Evolutionary conservation across 2,113 vertebrate species (phyloP).

Genomic region (Drymodes brunneopygia): DNA sequence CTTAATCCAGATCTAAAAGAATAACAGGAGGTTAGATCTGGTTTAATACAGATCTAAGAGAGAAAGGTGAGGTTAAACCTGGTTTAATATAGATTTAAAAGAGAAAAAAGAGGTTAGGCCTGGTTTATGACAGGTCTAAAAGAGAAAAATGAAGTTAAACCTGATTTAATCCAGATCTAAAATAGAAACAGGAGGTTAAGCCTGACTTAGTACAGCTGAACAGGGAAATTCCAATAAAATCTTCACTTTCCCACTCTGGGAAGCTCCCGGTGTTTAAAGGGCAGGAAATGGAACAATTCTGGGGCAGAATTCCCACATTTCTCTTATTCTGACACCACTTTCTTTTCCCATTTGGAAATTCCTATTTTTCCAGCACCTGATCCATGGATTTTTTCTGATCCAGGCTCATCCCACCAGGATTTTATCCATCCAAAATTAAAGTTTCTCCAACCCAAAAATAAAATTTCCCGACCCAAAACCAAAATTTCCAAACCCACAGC

Average conservation of each 20-base stretch:
- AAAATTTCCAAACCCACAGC: too few species aligned
- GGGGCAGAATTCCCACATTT: background rate
- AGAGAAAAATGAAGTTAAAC: too few species aligned
- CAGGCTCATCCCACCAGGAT: background rate
- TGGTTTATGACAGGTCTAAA: background rate
- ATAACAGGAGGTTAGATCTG: background rate
- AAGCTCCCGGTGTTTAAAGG: background rate
- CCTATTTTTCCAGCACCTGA: rapidly evolving
- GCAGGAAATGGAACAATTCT: background rate
- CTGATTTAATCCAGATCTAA: background rate
- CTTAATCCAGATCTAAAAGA: background rate
- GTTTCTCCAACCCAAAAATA: background rate
- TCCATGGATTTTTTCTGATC: background rate
- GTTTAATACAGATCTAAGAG: background rate
- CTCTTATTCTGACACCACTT: rapidly evolving
- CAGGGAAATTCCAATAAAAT: background rate
- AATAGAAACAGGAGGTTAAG: background rate
- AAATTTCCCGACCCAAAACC: too few species aligned
- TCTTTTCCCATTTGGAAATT: rapidly evolving
- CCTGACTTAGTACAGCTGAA: background rate
- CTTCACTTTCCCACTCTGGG: background rate
- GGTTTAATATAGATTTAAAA: background rate
- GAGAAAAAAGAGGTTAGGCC: background rate
- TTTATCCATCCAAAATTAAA: rapidly evolving
- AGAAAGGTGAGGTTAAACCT: background rate